Percentiles rank a stretch among this genome's conserved stretches.
Evolutionary conservation across 2,113 vertebrate genomes (phyloP).

Genomic region (Sylvietta virens): DNA sequence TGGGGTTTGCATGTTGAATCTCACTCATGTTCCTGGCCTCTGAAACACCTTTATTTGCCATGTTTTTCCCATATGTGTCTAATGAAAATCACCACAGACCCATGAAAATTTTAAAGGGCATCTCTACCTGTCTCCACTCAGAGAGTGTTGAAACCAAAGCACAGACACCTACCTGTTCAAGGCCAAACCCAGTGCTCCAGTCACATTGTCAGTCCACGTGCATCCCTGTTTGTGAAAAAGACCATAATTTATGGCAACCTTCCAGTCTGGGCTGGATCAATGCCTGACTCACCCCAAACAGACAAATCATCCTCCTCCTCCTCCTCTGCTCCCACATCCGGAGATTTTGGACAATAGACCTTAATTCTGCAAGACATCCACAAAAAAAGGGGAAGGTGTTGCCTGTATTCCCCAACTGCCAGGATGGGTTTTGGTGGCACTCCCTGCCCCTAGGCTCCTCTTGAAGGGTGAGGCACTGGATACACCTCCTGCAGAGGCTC

Average conservation of each 20-base stretch:
- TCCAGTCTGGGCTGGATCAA: background rate
- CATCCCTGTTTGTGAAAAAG: background rate
- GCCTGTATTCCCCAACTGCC: accelerated
- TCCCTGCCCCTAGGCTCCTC: background rate
- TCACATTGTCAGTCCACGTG: accelerated
- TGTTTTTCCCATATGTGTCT: accelerated
- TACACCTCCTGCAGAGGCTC: background rate
- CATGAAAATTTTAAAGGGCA: background rate
- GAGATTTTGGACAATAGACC: background rate
- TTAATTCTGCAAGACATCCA: background rate
- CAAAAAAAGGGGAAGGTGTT: background rate
- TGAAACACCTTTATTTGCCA: background rate
- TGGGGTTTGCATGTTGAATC: background rate
- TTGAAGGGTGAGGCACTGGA: accelerated
- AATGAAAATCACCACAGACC: background rate
- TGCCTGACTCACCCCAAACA: background rate
- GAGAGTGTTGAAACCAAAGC: background rate
- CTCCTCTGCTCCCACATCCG: accelerated
- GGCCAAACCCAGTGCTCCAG: background rate
- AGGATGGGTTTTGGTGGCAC: accelerated
- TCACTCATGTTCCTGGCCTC: background rate
- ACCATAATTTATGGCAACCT: background rate
- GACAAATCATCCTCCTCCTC: background rate
- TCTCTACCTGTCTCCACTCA: background rate
- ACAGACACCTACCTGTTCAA: background rate